Conservation (phyloP, 2,888 invertebrate genomes). For the Tiphia femorata region DNA sequence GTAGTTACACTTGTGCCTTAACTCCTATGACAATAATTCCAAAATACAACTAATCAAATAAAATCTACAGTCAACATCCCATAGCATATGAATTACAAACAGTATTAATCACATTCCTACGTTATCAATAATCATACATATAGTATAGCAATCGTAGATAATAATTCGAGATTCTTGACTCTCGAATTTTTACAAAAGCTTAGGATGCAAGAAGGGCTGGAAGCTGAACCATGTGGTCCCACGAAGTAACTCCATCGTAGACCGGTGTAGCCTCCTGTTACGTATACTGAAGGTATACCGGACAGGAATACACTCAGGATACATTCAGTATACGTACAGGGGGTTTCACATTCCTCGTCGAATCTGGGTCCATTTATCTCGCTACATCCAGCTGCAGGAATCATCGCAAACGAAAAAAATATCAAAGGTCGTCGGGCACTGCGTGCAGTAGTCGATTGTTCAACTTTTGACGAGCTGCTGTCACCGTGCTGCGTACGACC, state of each 20-base stretch:
- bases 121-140: no score
- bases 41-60: no score
- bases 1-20: no score
- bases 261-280: slow-evolving; percentile 96
- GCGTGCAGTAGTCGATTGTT: slow-evolving; percentile 36
- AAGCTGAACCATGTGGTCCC: no score
- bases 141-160: no score
- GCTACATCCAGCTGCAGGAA: neutral
- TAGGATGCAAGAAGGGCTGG: no score
- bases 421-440: slow-evolving; percentile 40
- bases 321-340: slow-evolving; percentile 99
- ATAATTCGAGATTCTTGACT: no score
- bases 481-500: slow-evolving; percentile 37
- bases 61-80: no score
- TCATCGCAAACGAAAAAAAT: slow-evolving; percentile 15
- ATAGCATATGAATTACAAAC: no score
- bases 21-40: no score
- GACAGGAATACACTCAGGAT: slow-evolving; percentile 98
- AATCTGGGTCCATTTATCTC: neutral
- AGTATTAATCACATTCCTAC: no score
- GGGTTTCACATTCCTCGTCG: slow-evolving; percentile 77
- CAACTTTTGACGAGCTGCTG: slow-evolving; percentile 23
- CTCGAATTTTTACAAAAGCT: no score
- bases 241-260: slow-evolving; percentile 68
- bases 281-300: slow-evolving; percentile 99